Evolutionary conservation across 2,113 vertebrate genomes (phyloP), one percentile per base, ranked within the genome.

Genomic region (Balaeniceps rex): DNA sequence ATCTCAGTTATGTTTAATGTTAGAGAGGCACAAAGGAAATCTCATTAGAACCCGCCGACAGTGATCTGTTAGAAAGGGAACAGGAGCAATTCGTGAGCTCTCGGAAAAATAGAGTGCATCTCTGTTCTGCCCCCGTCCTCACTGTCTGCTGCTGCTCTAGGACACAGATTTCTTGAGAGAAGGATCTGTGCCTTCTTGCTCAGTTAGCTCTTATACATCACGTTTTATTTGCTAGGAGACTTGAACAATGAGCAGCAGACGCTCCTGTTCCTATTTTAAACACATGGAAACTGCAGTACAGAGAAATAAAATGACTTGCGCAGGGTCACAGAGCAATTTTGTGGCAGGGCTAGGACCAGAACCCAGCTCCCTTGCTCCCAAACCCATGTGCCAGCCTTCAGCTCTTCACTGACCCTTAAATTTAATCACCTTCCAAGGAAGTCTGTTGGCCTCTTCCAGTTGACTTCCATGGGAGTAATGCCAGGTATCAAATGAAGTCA

Each of bases 291-390:
- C 51, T 46, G 60, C 85, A 90, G 96, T 22, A 60, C 34, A 64
- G 95, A 91, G 94, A 88, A 90, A 93, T 87, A 63, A 93, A 95
- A 94, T 76, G 0, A 57, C 75, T 91, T 87, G 60, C 3, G 3
- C 65, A 44, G 64, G 64, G 65, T 84, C 88, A 88, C 94, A 95
- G 76, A 93, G 65, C 86, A 97, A 94, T 94, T 91, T 64, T 65
- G 24, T 83, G 64, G 47, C 61, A 91, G 52, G 34, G 26, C 40
- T 38, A 79, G 57, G 74, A 84, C 36, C 52, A 89, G 47, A 87
- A 84, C 52, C 52, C 69, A 42, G 34, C 31, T 97, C 80, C 47
- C 83, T 76, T 84, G 42, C 70, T 97, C 47, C 90, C 86, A 81
- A 71, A 81, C 36, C 71, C 4, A 0, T 54, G 36, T 69, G 33